A percentile compares a stretch with the other conserved stretches of the same genome.
These are phyloP conservation scores for Leptoclinus maculatus DNA, from an alignment of 2,797 vertebrate species.

Conservation along the genomic window DNA sequence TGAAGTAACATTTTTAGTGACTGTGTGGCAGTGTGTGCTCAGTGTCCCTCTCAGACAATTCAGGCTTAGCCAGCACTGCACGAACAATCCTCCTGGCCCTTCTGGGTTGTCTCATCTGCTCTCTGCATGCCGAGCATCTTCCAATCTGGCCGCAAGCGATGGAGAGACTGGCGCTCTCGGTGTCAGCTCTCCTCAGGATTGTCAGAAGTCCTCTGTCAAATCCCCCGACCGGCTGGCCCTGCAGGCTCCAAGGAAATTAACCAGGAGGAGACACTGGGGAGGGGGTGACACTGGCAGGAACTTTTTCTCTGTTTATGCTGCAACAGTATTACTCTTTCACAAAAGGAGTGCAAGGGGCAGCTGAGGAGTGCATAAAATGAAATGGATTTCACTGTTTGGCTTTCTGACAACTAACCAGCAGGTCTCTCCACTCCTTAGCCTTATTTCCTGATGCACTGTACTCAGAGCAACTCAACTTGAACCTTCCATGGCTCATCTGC, in stretches of 20 bases:
- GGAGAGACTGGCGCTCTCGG: conserved; percentile 63
- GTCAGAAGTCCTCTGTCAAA: conserved; percentile 80
- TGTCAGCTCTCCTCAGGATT: conserved; percentile 78
- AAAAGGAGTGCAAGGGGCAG: conserved; percentile 36
- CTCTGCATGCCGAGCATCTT: conserved; percentile 74
- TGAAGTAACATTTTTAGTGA: background rate
- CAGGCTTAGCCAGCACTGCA: conserved; percentile 53
- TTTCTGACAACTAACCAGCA: conserved; percentile 36
- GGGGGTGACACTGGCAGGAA: conserved; percentile 39
- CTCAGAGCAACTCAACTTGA: conserved; percentile 25
- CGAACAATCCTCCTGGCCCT: conserved; percentile 62
- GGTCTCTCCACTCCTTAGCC: conserved; percentile 14
- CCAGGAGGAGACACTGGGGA: conserved; percentile 58
- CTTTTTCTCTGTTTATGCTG: conserved; percentile 54
- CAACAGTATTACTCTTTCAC: conserved; percentile 50
- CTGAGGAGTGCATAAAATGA: conserved; percentile 30
- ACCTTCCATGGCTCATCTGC: conserved; percentile 32
- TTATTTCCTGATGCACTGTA: conserved; percentile 38
- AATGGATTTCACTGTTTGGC: conserved; percentile 31
- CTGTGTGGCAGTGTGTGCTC: conserved; percentile 67
- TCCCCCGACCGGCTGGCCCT: conserved; percentile 70
- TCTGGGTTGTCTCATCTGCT: conserved; percentile 73
- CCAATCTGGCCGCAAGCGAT: conserved; percentile 78
- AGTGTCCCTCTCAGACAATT: conserved; percentile 32
- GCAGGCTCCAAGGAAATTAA: conserved; percentile 77